A percentile compares a stretch with the other conserved stretches of the same genome.
phyloP scores from a whole-genome alignment of 2,888 invertebrate species.

The Cerastoderma edule region DNA sequence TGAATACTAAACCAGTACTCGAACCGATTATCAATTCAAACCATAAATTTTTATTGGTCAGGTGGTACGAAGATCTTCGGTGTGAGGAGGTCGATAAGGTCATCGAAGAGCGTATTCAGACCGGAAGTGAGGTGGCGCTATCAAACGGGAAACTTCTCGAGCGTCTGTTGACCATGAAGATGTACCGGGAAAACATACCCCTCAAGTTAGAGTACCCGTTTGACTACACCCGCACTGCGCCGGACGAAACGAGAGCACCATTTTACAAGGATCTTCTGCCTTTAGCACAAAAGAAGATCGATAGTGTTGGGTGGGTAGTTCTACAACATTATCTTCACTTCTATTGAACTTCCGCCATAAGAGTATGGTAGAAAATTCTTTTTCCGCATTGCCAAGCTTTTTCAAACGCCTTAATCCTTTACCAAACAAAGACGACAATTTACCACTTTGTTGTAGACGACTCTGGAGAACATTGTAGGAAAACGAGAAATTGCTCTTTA shows the following conservation, averaged over 20 bases:
- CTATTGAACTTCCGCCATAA: too few relatives aligned
- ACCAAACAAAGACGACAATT: too few relatives aligned
- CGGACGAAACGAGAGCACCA: conserved; percentile 65
- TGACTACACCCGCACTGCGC: background rate
- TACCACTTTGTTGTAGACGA: too few relatives aligned
- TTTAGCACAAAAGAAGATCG: conserved; percentile 75
- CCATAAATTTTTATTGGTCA: too few relatives aligned
- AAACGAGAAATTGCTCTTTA: too few relatives aligned
- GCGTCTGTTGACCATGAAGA: conserved; percentile 78
- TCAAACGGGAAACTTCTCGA: conserved; percentile 83
- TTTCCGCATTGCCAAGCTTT: too few relatives aligned
- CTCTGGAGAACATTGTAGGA: too few relatives aligned
- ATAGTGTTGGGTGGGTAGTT: conserved; percentile 70
- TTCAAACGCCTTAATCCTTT: too few relatives aligned
- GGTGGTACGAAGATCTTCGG: conserved; percentile 82
- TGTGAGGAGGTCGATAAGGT: conserved; percentile 78
- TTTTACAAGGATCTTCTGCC: conserved; percentile 75
- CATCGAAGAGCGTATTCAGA: conserved; percentile 71
- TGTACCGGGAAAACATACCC: conserved; percentile 54
- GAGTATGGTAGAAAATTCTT: too few relatives aligned
- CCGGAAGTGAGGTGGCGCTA: conserved; percentile 76
- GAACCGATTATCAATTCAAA: too few relatives aligned
- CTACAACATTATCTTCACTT: too few relatives aligned
- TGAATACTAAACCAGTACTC: too few relatives aligned
- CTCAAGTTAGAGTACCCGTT: conserved; percentile 2